Evolutionary conservation across 92 coral and sea anemone species (phyloP).

Genomic region (Epizoanthus fatuus): DNA sequence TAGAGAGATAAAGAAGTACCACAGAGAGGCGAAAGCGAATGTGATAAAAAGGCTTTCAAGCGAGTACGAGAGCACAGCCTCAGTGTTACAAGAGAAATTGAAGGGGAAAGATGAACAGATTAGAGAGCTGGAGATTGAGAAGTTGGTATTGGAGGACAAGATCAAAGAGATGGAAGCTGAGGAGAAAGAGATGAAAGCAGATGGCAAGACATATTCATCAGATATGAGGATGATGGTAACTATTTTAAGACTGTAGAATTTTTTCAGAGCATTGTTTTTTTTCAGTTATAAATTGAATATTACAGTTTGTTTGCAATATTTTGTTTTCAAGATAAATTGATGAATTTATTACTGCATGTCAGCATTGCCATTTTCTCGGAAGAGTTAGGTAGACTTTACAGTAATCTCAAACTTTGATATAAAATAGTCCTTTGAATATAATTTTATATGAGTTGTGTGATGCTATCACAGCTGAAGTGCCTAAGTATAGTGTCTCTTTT

Average conservation of each 20-base stretch:
- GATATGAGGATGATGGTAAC: neutral
- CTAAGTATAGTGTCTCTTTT: too few relatives aligned
- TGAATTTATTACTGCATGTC: neutral
- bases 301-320: neutral
- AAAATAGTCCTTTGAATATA: neutral
- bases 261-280: too few relatives aligned
- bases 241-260: neutral
- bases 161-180: constrained; percentile 1
- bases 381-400: neutral
- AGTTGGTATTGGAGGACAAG: constrained; percentile 4
- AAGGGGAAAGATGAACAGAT: neutral
- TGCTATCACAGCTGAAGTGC: too few relatives aligned
- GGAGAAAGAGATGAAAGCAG: too few relatives aligned
- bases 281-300: neutral
- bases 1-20: neutral
- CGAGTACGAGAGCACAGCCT: constrained; percentile 1
- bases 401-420: constrained; percentile 2
- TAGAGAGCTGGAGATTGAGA: neutral
- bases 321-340: neutral
- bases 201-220: too few relatives aligned
- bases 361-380: neutral
- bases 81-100: too few relatives aligned
- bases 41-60: neutral
- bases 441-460: too few relatives aligned
- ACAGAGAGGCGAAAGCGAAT: neutral